phyloP scores from a whole-genome alignment of 1,140 invertebrate genomes.

The Geopemphigus sp. region DNA sequence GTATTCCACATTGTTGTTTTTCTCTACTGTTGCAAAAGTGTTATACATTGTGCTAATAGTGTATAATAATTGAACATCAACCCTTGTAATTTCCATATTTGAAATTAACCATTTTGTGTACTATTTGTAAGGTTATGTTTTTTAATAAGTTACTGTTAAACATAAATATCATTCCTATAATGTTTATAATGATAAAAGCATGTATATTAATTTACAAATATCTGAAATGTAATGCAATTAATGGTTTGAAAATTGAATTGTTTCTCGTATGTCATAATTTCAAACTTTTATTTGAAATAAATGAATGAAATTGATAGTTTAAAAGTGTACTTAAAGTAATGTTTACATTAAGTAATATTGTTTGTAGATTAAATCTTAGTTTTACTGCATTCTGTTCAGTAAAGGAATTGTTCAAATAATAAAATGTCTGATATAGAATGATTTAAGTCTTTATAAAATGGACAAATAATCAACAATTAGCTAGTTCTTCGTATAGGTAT shows the following conservation, averaged over 20 bases:
- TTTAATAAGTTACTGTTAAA: not conserved
- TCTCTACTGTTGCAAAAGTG: not conserved
- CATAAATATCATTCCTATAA: not conserved
- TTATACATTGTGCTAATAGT: not conserved
- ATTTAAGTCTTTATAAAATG: too few relatives aligned
- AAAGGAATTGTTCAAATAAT: too few relatives aligned
- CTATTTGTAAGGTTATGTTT: constrained; percentile 11
- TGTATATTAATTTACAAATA: not conserved
- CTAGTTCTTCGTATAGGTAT: too few relatives aligned
- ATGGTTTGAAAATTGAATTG: not conserved
- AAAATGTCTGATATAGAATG: too few relatives aligned
- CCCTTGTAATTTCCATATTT: not conserved
- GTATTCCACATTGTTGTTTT: not conserved
- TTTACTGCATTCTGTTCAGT: too few relatives aligned
- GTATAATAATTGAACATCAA: not conserved
- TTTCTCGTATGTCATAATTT: too few relatives aligned
- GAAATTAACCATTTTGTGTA: not conserved
- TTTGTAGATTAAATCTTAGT: too few relatives aligned
- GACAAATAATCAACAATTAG: too few relatives aligned
- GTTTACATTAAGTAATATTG: too few relatives aligned
- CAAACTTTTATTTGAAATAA: too few relatives aligned
- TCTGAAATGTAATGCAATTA: not conserved
- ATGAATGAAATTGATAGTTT: too few relatives aligned
- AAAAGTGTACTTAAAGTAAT: too few relatives aligned
- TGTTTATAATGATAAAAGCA: not conserved